Percentiles rank a stretch among this genome's conserved stretches.
These are phyloP conservation scores for Phymanthus crucifer DNA, from an alignment of 92 coral and sea anemone species.

Conservation along the genomic window DNA sequence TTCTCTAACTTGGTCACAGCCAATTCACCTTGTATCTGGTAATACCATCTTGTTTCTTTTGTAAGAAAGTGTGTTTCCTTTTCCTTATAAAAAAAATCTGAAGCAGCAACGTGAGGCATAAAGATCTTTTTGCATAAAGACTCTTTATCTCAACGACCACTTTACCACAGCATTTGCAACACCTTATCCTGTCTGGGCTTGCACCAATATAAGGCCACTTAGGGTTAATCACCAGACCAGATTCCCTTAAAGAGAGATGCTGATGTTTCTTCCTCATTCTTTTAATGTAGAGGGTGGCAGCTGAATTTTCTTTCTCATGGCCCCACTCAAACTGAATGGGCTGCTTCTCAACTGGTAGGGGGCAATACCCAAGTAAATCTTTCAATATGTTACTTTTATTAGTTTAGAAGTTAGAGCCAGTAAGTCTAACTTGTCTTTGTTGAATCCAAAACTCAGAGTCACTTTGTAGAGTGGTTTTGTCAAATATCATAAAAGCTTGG, in stretches of 20 bases:
- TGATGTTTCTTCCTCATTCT: constrained; percentile 27
- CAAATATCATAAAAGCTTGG: constrained; percentile 24
- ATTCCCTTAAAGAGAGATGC: constrained; percentile 7
- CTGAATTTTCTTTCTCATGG: neutral
- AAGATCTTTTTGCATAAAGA: constrained; percentile 42
- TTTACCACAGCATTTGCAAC: constrained; percentile 38
- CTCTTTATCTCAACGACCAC: constrained; percentile 44
- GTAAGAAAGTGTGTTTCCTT: constrained; percentile 21
- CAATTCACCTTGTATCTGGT: constrained; percentile 48
- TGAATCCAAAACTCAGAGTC: constrained; percentile 31
- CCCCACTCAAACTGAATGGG: neutral
- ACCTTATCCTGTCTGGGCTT: constrained; percentile 41
- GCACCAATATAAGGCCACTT: constrained; percentile 45
- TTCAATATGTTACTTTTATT: constrained; percentile 50
- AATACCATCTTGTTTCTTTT: constrained; percentile 48
- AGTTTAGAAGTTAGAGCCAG: constrained; percentile 47
- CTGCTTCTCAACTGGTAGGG: constrained; percentile 1
- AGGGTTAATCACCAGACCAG: constrained; percentile 46
- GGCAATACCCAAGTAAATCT: constrained; percentile 23
- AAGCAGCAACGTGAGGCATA: constrained; percentile 45
- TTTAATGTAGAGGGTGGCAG: neutral
- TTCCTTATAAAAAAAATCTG: constrained; percentile 27
- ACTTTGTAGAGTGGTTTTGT: constrained; percentile 30
- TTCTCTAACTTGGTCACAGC: constrained; percentile 27
- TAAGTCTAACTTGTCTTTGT: constrained; percentile 30